A percentile compares a stretch with the other conserved stretches of the same genome.
These are phyloP conservation scores for Phengaris alcon DNA, from an alignment of 2,888 invertebrate genomes.

Conservation along the genomic window DNA sequence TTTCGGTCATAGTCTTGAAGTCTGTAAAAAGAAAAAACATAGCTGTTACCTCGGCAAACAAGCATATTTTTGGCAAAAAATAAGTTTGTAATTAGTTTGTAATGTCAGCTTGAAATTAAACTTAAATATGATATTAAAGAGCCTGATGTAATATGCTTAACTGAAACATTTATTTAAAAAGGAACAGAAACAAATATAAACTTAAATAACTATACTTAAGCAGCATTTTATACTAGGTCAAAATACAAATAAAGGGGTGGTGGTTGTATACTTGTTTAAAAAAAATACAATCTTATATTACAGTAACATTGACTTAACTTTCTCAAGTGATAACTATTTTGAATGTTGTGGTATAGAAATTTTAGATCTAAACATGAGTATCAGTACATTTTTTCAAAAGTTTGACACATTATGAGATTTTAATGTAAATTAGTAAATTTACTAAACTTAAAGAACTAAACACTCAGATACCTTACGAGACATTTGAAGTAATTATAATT, in stretches of 20 bases:
- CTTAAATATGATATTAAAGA: not conserved
- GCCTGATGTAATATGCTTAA: not conserved
- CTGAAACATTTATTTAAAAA: not conserved
- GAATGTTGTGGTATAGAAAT: not conserved
- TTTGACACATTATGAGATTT: not conserved
- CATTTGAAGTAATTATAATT: not conserved
- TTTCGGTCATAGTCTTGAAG: too few relatives aligned
- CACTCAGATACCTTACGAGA: not conserved
- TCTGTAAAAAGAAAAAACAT: too few relatives aligned
- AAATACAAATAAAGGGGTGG: not conserved
- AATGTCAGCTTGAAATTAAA: not conserved
- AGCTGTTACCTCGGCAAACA: too few relatives aligned
- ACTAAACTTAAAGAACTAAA: slow-evolving; percentile 1
- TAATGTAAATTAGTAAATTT: not conserved
- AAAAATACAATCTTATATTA: not conserved
- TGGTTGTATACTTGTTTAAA: not conserved
- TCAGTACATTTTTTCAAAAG: slow-evolving; percentile 2
- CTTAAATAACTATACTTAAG: not conserved
- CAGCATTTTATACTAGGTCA: not conserved
- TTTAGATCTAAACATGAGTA: not conserved
- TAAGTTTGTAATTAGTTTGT: too few relatives aligned
- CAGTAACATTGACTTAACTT: not conserved
- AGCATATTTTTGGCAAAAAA: too few relatives aligned
- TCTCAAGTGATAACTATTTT: not conserved
- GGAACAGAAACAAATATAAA: not conserved